Percentiles rank a stretch among this genome's conserved stretches.
These are phyloP conservation scores for Lampris megalopsis DNA, from an alignment of 2,113 vertebrate genomes.

Conservation along the genomic window DNA sequence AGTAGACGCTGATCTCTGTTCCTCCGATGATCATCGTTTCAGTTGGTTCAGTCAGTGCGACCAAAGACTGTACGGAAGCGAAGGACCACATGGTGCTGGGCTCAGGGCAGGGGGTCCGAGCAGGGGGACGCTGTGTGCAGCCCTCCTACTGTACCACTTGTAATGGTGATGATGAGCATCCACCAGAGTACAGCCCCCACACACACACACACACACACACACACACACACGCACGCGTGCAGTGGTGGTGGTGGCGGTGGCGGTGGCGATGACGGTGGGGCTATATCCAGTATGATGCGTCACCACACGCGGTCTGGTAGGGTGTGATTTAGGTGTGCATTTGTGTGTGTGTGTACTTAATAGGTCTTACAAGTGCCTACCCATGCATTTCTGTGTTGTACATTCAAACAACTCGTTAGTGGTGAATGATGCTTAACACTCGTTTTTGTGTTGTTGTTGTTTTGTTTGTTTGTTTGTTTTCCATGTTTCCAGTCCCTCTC, in stretches of 20 bases:
- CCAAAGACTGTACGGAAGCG: conserved; percentile 1
- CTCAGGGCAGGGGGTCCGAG: not conserved
- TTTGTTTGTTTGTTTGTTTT: too few relatives aligned
- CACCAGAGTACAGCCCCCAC: not conserved
- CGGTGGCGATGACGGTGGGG: not conserved
- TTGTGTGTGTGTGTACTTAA: conserved; percentile 3
- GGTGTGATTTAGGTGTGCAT: conserved; percentile 2
- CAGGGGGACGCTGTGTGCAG: not conserved
- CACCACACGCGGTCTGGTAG: not conserved
- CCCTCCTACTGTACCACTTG: not conserved
- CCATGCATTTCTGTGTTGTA: conserved; percentile 16
- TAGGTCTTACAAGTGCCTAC: conserved; percentile 46
- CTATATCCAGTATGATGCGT: not conserved
- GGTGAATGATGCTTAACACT: conserved; percentile 19
- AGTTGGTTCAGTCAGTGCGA: conserved; percentile 13
- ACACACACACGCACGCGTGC: too few relatives aligned
- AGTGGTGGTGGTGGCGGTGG: too few relatives aligned
- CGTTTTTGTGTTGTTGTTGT: conserved; percentile 1
- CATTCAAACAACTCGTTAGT: not conserved
- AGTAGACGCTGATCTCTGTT: not conserved
- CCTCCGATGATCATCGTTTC: conserved; percentile 3
- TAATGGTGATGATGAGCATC: not conserved
- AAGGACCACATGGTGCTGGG: not conserved
- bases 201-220: conserved; percentile 1
- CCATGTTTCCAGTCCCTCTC: conserved; percentile 1